Evolutionary conservation across 2,888 invertebrate species (phyloP).

Genomic region (Lithodes maja): DNA sequence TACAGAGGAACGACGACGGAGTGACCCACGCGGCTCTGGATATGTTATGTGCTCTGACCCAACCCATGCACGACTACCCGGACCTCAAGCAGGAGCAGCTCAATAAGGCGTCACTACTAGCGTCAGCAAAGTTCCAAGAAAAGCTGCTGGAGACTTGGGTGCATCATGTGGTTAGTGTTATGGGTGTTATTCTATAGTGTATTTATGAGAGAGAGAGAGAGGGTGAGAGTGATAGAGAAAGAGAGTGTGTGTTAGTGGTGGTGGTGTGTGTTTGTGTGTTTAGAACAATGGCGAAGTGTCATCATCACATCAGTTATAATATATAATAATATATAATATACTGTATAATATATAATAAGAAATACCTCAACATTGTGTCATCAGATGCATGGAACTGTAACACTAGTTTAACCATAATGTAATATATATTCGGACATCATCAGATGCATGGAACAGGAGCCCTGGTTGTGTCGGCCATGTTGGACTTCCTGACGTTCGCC

Average conservation of each 20-base stretch:
- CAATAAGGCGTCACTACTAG: slow-evolving; percentile 96
- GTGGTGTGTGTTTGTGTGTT: not conserved
- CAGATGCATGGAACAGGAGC: slow-evolving; percentile 95
- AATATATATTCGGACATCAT: no score
- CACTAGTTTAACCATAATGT: no score
- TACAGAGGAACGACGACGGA: slow-evolving; percentile 90
- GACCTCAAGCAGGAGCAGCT: slow-evolving; percentile 98
- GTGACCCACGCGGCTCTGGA: slow-evolving; percentile 97
- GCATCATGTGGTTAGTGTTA: slow-evolving; percentile 86
- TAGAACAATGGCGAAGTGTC: not conserved
- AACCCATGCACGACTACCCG: slow-evolving; percentile 96
- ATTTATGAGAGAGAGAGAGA: no score
- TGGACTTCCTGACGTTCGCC: slow-evolving; percentile 98
- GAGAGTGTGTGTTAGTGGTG: not conserved
- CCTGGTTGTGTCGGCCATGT: slow-evolving; percentile 96
- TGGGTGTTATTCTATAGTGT: no score
- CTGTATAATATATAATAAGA: no score
- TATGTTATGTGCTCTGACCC: slow-evolving; percentile 97
- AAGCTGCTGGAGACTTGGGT: slow-evolving; percentile 96
- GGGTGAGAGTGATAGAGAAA: no score
- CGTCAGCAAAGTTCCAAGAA: slow-evolving; percentile 93
- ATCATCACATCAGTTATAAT: not conserved
- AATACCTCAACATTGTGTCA: no score
- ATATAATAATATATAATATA: not conserved
- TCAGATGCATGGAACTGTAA: no score